Base-by-base conservation (phyloP, 1,140 invertebrate species). In the Nylanderia fulva region DNA sequence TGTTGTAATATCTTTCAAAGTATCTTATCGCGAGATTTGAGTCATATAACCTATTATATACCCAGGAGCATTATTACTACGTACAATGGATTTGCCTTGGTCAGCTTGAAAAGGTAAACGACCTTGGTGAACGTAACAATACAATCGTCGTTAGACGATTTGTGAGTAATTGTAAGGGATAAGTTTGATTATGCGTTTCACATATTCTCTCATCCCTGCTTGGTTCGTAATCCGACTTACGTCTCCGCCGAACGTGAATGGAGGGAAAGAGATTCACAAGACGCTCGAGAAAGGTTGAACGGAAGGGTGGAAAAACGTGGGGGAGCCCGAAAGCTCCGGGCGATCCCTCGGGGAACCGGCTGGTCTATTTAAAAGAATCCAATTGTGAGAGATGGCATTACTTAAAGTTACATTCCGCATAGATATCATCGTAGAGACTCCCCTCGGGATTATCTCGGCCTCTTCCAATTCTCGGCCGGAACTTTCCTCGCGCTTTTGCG, bases 381-480 rank as follows among this genome's bases (percentile, higher is more conserved):
- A 91, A 92, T 92, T 91, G 88, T 85, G 80, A 88, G 85, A 80
- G 63, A 85, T 83, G 85, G 68, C 85, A 89, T 91, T 89, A 91
- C 90, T 91, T 90, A 91, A 91, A 89, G 88, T 88, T 88, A 87
- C 86, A 90, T 89, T 86, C 85, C 64, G 54, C 77, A 74, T 80
- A 82, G 76, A 88, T 66, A 71, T 61, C 52, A 18, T 36, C 80
- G 15, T 29, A 33, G 24, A 15, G 45, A 52, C 69, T 45, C 69
- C 33, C 33, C 45, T 9, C 29, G 39, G 21, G 60, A 56, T 71
- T 63, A 69, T 29, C 69, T 29, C 39, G 5, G 54, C 15, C 54
- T 86, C 36, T 33, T 64, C 54, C 42, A 76, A 58, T 77, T 48
- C 72, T 76, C 18, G 33, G 24, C 54, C 79, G 42, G 58, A 58